Evolutionary conservation across 37 sponge, comb jelly and placozoan genomes (phyloP), one percentile per base, ranked within the genome.

Genomic region (Chondrosia reniformis): DNA sequence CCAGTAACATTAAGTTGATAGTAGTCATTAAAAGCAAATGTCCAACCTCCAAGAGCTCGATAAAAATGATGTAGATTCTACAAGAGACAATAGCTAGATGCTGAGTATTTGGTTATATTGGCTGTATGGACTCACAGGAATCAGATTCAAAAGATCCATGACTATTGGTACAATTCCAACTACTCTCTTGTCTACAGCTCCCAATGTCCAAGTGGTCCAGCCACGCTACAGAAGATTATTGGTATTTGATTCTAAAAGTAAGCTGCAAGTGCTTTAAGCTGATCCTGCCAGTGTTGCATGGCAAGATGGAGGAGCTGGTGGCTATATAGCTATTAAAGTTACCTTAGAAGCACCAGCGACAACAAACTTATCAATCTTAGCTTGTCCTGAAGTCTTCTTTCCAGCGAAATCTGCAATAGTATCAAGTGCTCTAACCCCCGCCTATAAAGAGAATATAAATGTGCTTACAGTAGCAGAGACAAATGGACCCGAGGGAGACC

Each of bases 121-220:
- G 41, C 10, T 2, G 8, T 69, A 24, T 40, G 9, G 41, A 34
- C 56, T 24, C 4, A 54, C 43, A 12, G 5, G 31, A 0, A 41
- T 41, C 17, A 84, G 21, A 41, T 95, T 95, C 33, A 95, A 62
- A 19, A 84, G 45, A 49, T 95, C 96, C 77, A 87, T 67, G 9
- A 95, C 96, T 30, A 95, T 85, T 0, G 96, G 96, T 12, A 87
- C 69, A 4, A 92, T 92, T 28, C 81, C 96, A 28, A 95, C 80
- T 15, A 95, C 93, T 39, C 96, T 45, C 83, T 89, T 89, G 84
- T 92, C 92, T 10, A 95, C 96, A 33, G 89, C 85, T 30, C 86
- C 96, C 10, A 89, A 80, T 25, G 92, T 89, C 96, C 96, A 95
- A 12, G 96, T 95, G 22, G 96, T 92, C 96, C 96, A 95, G 33